Evolutionary conservation across 2,113 vertebrate genomes (phyloP).

Genomic region (Aldabrachelys gigantea): DNA sequence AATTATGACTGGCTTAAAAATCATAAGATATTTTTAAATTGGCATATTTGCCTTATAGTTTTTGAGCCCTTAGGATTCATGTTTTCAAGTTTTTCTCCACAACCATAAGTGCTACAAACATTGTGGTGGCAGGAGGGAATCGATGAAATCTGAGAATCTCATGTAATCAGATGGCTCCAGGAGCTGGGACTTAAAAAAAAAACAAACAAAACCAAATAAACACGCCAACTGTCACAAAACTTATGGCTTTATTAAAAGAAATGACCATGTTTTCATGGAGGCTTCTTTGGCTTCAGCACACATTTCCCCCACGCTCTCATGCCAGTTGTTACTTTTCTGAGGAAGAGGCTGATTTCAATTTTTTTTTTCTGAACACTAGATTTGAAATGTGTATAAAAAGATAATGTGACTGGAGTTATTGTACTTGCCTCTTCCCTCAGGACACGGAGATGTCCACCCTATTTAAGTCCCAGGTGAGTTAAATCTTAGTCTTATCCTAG

Average conservation of each 20-base stretch:
- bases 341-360: accelerated
- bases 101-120: background rate
- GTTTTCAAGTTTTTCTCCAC: background rate
- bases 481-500: background rate
- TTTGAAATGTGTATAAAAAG: background rate
- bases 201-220: background rate
- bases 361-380: background rate
- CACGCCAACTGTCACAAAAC: background rate
- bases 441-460: accelerated
- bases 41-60: background rate
- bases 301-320: background rate
- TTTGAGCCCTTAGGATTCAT: background rate
- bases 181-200: background rate
- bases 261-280: accelerated
- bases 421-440: accelerated
- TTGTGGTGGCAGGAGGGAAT: background rate
- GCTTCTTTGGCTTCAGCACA: background rate
- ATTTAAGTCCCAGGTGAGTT: background rate
- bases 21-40: background rate
- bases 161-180: background rate
- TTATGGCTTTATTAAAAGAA: too few relatives aligned
- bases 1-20: background rate
- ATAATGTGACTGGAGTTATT: background rate
- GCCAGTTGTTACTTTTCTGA: background rate
- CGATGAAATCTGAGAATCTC: accelerated